Evolutionary conservation across 2,797 vertebrate species (phyloP).

Genomic region (Danio albolineatus): DNA sequence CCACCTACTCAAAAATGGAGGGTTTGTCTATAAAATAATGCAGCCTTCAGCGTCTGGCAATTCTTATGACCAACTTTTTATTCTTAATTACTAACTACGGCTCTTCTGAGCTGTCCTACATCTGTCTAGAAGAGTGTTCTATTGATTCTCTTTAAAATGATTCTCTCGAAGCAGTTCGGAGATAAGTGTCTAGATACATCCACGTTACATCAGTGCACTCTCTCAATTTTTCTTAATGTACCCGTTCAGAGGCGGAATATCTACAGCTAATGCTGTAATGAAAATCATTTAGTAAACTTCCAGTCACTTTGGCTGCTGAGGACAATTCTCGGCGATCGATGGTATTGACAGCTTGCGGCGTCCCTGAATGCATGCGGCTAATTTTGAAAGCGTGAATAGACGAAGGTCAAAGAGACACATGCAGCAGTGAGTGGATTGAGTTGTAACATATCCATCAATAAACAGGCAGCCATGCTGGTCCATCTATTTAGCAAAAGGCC

Average conservation of each 20-base stretch:
- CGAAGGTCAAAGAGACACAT: slow-evolving; percentile 75
- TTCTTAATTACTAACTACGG: slow-evolving; percentile 31
- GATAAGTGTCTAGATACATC: slow-evolving; percentile 59
- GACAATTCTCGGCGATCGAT: slow-evolving; percentile 78
- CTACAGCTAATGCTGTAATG: slow-evolving; percentile 79
- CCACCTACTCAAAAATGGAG: slow-evolving; percentile 17
- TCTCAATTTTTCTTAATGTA: slow-evolving; percentile 71
- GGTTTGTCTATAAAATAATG: slow-evolving; percentile 23
- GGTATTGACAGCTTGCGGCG: slow-evolving; percentile 77
- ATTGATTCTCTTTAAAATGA: slow-evolving; percentile 56
- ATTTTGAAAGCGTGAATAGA: slow-evolving; percentile 76
- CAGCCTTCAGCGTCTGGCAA: slow-evolving; percentile 25
- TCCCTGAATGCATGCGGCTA: slow-evolving; percentile 75
- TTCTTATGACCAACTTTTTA: slow-evolving; percentile 44
- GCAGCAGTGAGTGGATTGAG: slow-evolving; percentile 71
- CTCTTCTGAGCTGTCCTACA: slow-evolving; percentile 14
- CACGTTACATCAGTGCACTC: slow-evolving; percentile 67
- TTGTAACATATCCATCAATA: slow-evolving; percentile 78
- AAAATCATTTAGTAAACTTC: slow-evolving; percentile 81
- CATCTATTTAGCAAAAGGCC: slow-evolving; percentile 66
- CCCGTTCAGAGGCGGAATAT: slow-evolving; percentile 69
- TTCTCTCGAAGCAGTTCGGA: slow-evolving; percentile 58
- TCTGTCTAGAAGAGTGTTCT: slow-evolving; percentile 50
- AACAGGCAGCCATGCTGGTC: slow-evolving; percentile 67
- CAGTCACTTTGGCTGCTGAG: slow-evolving; percentile 74